Evolutionary conservation across 1,140 invertebrate genomes (phyloP), one percentile per base, ranked within the genome.

Genomic region (Drusus annulatus): DNA sequence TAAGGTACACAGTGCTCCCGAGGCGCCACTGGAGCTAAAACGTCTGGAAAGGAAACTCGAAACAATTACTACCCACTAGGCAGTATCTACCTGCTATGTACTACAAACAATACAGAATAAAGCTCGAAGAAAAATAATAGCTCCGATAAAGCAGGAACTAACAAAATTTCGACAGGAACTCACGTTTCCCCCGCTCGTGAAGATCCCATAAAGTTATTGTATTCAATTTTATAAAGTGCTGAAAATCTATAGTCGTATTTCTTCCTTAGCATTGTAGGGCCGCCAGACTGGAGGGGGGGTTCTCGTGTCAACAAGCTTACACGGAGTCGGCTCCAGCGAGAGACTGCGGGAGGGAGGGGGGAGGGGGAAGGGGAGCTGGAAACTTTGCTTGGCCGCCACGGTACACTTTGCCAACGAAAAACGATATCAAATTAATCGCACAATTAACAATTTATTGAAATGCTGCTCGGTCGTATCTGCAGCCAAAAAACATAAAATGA

Each of bases 191-290:
- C 15, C n/a, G 8, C 31, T 68, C 25, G 63, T 31, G 63, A 16
- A 65, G 62, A 68, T 68, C 63, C 63, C 63, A 68, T 68, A 31
- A 68, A 68, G 23, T 68, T 68, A 68, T 68, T 68, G 63, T 68
- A 68, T 68, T 68, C 63, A 68, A 68, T 68, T 68, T 68, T 68
- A 68, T 68, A 68, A 68, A 68, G 63, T 68, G 63, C 63, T 36
- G 63, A 68, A 68, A 68, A 68, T 68, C 63, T 68, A 68, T 68
- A 36, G 63, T 17, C 63, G 63, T 68, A 68, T 68, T 68, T 68
- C 63, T 68, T 68, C 63, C 63, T 68, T 68, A 36, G 63, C 25
- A 31, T 45, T 31, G 63, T 31, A 16, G 63, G 28, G 23, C 10
- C 23, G 50, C 68, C 36, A 25, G 50, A 19, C 19, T 19, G 19